Evolutionary conservation across 1,140 invertebrate genomes (phyloP).

Genomic region (Lasaia peninsularis): DNA sequence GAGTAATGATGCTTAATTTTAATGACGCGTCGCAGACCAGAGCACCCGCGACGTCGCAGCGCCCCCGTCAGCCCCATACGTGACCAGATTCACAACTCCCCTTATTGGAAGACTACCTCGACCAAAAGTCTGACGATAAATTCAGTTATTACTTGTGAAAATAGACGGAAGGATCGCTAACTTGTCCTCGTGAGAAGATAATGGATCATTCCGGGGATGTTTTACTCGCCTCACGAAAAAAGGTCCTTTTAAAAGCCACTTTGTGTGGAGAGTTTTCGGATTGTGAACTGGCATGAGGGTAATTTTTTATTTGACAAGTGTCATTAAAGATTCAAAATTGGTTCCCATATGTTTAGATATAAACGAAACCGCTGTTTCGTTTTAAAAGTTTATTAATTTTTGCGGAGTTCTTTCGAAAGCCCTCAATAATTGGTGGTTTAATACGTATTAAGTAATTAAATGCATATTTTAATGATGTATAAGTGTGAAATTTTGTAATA

Average conservation of each 20-base stretch:
- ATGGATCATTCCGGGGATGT: conserved; percentile 71
- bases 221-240: conserved; percentile 66
- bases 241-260: conserved; percentile 63
- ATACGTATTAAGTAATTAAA: not conserved
- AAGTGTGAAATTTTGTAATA: not conserved
- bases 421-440: not conserved
- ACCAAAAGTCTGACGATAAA: conserved; percentile 73
- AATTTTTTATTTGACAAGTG: conserved; percentile 38
- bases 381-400: not conserved
- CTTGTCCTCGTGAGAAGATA: conserved; percentile 74
- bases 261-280: conserved; percentile 67
- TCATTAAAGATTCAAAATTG: conserved; percentile 31
- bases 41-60: conserved; percentile 35
- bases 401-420: not conserved
- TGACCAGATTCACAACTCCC: conserved; percentile 59
- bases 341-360: not conserved
- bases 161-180: conserved; percentile 76
- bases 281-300: conserved; percentile 41
- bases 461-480: too few species aligned
- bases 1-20: conserved; percentile 76
- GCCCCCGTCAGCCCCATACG: conserved; percentile 41
- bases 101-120: conserved; percentile 66
- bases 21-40: conserved; percentile 67
- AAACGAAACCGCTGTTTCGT: not conserved
- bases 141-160: conserved; percentile 77